These are phyloP conservation scores for Ormyrus pomaceus DNA, from an alignment of 2,888 invertebrate species.

Conservation along the genomic window DNA sequence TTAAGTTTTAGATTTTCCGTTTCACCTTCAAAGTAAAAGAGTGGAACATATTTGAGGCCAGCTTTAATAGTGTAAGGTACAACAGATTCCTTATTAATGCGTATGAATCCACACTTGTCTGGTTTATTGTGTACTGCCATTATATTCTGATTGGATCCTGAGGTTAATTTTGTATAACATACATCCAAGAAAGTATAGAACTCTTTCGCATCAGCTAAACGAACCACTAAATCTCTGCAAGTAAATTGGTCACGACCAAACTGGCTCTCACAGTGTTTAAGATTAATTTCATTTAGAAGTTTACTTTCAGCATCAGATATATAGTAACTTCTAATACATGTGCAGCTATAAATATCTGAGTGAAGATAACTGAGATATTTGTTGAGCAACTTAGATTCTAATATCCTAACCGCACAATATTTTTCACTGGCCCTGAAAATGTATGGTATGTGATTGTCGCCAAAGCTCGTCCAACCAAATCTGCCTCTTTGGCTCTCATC, in stretches of 20 bases:
- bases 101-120: slow-evolving; percentile 93
- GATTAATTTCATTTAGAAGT: slow-evolving; percentile 93
- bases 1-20: slow-evolving; percentile 93
- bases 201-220: slow-evolving; percentile 90
- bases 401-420: slow-evolving; percentile 95
- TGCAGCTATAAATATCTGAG: slow-evolving; percentile 93
- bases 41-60: slow-evolving; percentile 90
- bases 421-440: slow-evolving; percentile 89
- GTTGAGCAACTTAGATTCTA: slow-evolving; percentile 92
- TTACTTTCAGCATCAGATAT: slow-evolving; percentile 94
- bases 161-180: slow-evolving; percentile 89
- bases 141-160: slow-evolving; percentile 81
- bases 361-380: slow-evolving; percentile 93
- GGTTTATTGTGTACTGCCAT: slow-evolving; percentile 68
- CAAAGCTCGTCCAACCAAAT: slow-evolving; percentile 94
- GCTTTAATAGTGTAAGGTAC: slow-evolving; percentile 93
- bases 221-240: slow-evolving; percentile 92
- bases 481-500: slow-evolving; percentile 88
- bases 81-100: slow-evolving; percentile 94
- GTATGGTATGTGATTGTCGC: slow-evolving; percentile 91
- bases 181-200: slow-evolving; percentile 94
- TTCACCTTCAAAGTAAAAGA: slow-evolving; percentile 94
- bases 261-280: slow-evolving; percentile 92
- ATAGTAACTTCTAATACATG: slow-evolving; percentile 94
- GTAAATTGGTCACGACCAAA: slow-evolving; percentile 93